Conservation (phyloP, 2,797 vertebrate species). For the Eulemur mongoz region DNA sequence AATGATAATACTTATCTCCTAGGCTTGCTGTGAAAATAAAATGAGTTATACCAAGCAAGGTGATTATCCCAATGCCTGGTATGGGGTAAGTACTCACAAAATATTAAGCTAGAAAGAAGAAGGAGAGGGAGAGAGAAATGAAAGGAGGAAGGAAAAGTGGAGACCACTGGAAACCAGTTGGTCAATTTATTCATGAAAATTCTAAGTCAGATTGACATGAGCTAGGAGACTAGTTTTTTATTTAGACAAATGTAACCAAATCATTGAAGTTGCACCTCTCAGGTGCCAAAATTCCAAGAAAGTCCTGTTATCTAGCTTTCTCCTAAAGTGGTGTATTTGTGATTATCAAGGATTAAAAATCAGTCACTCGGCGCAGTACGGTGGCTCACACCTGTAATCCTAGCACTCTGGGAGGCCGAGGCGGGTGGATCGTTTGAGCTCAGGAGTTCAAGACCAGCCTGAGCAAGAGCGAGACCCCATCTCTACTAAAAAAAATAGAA, state of each 20-base stretch:
- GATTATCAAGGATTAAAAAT: not conserved
- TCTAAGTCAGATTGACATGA: not conserved
- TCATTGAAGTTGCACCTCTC: not conserved
- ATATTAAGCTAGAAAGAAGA: not conserved
- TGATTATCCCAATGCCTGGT: not conserved
- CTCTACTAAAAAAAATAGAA: too few relatives aligned
- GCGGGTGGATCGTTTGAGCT: too few relatives aligned
- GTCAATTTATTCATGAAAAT: constrained; percentile 6
- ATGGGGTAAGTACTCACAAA: not conserved
- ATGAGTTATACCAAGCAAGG: not conserved
- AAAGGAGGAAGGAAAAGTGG: not conserved
- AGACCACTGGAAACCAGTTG: not conserved
- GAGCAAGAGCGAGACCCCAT: too few relatives aligned
- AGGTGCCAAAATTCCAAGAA: not conserved
- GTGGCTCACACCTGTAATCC: too few relatives aligned
- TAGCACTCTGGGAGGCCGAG: too few relatives aligned
- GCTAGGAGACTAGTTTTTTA: not conserved
- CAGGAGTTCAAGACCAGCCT: too few relatives aligned
- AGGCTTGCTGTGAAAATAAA: not conserved
- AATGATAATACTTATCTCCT: not conserved
- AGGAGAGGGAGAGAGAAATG: not conserved
- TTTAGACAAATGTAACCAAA: constrained; percentile 24
- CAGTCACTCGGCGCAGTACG: not conserved
- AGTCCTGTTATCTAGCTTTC: not conserved
- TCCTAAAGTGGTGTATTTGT: not conserved